Percentiles rank a stretch among this genome's conserved stretches.
phyloP scores from a whole-genome alignment of 2,888 invertebrate species.

The Ormyrus nitidulus region DNA sequence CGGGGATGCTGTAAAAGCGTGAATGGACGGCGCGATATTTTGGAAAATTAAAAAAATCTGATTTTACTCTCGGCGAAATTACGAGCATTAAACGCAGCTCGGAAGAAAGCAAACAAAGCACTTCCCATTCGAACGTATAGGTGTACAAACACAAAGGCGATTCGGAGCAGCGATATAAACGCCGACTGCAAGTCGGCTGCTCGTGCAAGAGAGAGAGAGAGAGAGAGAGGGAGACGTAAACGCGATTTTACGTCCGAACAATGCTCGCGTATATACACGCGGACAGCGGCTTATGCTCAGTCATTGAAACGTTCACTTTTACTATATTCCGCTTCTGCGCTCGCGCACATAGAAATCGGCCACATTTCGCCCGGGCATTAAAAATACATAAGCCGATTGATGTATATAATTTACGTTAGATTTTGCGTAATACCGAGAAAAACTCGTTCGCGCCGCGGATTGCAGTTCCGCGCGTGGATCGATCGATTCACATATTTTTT shows the following conservation, averaged over 20 bases:
- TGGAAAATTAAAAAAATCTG: too few relatives aligned
- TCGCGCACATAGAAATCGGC: background rate
- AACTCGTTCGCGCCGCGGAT: too few relatives aligned
- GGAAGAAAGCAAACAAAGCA: too few relatives aligned
- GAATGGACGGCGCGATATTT: too few relatives aligned
- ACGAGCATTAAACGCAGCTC: too few relatives aligned
- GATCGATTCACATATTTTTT: too few relatives aligned
- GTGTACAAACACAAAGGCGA: background rate
- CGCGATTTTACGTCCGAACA: slow-evolving; percentile 5
- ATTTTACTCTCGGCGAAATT: too few relatives aligned
- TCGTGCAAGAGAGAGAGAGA: background rate
- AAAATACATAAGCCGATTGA: slow-evolving; percentile 22
- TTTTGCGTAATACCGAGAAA: slow-evolving; percentile 18
- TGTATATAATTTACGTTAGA: slow-evolving; percentile 3
- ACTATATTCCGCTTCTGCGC: slow-evolving; percentile 3
- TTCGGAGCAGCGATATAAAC: background rate
- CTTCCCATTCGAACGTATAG: too few relatives aligned
- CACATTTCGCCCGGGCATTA: slow-evolving; percentile 1
- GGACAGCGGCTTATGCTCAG: slow-evolving; percentile 12
- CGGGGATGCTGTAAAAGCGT: too few relatives aligned
- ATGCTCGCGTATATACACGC: slow-evolving; percentile 7
- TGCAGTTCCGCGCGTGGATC: too few relatives aligned
- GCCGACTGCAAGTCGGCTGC: background rate
- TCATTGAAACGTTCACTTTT: slow-evolving; percentile 49
- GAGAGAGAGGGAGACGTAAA: background rate